Percentiles rank a stretch among this genome's conserved stretches.
Evolutionary conservation across 2,888 invertebrate species (phyloP).

Genomic region (Plebejus argus): DNA sequence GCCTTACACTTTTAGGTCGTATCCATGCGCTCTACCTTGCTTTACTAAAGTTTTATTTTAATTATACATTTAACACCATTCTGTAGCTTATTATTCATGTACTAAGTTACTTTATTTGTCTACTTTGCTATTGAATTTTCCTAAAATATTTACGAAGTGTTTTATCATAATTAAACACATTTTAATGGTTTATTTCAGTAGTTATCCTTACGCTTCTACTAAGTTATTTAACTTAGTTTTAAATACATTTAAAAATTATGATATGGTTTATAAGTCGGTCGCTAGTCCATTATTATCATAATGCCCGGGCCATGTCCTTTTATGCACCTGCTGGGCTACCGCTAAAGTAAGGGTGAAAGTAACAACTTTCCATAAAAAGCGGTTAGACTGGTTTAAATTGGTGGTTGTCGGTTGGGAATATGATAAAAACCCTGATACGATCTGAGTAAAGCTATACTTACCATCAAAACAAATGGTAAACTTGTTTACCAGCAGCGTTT

Average conservation of each 20-base stretch:
- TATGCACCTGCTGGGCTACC: neutral
- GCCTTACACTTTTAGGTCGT: neutral
- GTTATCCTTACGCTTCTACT: neutral
- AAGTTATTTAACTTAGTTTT: neutral
- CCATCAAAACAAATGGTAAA: neutral
- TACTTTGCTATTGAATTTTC: no score
- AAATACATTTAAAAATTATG: neutral
- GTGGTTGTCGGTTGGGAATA: neutral
- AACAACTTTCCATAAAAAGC: neutral
- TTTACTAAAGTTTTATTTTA: neutral
- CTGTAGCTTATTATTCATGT: neutral
- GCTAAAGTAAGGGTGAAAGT: neutral
- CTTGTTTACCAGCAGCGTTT: no score
- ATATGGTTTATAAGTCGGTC: neutral
- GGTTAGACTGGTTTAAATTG: neutral
- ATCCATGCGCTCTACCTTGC: neutral
- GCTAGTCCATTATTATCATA: no score
- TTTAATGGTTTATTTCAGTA: neutral
- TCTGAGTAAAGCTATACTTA: neutral
- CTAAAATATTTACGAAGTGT: neutral
- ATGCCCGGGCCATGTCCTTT: neutral
- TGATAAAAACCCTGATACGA: neutral
- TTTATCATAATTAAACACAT: neutral
- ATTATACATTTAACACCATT: neutral
- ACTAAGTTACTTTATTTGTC: no score